A percentile compares a stretch with the other conserved stretches of the same genome.
Conservation (phyloP, 2,113 vertebrate genomes). For the Neolamprologus brichardi region DNA sequence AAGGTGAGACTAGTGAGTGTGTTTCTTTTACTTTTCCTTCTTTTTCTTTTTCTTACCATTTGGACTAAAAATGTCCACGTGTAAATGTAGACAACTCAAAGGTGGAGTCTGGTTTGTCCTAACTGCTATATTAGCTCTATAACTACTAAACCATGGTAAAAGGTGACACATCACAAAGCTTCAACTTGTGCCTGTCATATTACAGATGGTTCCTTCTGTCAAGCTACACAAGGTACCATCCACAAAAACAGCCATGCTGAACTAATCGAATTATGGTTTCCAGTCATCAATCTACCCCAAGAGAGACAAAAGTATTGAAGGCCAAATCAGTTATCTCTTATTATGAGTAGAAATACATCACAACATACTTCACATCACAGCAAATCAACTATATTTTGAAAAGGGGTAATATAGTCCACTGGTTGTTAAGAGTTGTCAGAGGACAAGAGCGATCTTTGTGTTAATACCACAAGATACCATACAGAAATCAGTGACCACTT, state of each 20-base stretch:
- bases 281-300: neutral
- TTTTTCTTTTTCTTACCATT: neutral
- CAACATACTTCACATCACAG: neutral
- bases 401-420: neutral
- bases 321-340: neutral
- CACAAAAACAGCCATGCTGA: neutral
- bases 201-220: neutral
- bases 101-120: neutral
- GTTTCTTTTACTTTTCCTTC: neutral
- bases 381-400: neutral
- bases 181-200: neutral
- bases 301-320: neutral
- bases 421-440: neutral
- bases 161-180: neutral
- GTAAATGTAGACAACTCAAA: neutral
- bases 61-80: neutral
- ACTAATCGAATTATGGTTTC: neutral
- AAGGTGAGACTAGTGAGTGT: neutral
- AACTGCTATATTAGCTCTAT: neutral
- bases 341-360: neutral
- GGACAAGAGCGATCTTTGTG: neutral
- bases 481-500: neutral
- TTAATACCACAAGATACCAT: neutral
- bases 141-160: neutral
- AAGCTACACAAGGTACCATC: neutral